phyloP scores from a whole-genome alignment of 2,888 invertebrate genomes.

The Nemurella pictetii region DNA sequence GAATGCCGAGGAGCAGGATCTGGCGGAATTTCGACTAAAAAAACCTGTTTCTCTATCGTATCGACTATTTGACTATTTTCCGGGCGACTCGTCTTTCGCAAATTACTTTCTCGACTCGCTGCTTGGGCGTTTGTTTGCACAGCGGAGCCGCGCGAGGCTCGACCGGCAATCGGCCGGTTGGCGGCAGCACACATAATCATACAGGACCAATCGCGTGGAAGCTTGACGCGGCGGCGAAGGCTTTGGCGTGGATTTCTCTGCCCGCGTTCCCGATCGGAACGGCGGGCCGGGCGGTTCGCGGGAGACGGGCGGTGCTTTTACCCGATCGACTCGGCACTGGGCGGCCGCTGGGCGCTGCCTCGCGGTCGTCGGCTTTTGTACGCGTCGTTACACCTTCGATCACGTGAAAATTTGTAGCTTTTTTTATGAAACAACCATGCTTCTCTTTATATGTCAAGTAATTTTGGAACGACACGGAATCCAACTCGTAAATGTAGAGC shows the following conservation, averaged over 20 bases:
- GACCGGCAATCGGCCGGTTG: too few relatives aligned
- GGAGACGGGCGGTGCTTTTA: not conserved
- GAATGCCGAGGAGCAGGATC: too few relatives aligned
- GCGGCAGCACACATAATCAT: constrained; percentile 30
- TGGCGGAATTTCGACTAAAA: not conserved
- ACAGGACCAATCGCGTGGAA: constrained; percentile 33
- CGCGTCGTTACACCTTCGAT: not conserved
- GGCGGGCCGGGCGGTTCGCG: too few relatives aligned
- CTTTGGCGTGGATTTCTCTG: too few relatives aligned
- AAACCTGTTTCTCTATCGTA: not conserved
- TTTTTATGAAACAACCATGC: not conserved
- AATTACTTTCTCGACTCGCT: not conserved
- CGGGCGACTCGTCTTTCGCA: not conserved
- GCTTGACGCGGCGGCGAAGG: not conserved
- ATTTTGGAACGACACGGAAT: not conserved
- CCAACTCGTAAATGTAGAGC: not conserved
- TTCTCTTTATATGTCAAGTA: not conserved
- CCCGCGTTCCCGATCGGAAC: not conserved
- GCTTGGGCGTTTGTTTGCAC: too few relatives aligned
- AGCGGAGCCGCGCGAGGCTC: too few relatives aligned
- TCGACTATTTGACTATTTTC: not conserved
- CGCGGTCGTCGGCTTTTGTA: not conserved
- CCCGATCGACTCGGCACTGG: not conserved
- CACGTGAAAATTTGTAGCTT: not conserved
- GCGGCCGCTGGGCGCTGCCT: not conserved